A percentile compares a stretch with the other conserved stretches of the same genome.
Conservation (phyloP, 2,888 invertebrate species). For the Xylocampa areola region DNA sequence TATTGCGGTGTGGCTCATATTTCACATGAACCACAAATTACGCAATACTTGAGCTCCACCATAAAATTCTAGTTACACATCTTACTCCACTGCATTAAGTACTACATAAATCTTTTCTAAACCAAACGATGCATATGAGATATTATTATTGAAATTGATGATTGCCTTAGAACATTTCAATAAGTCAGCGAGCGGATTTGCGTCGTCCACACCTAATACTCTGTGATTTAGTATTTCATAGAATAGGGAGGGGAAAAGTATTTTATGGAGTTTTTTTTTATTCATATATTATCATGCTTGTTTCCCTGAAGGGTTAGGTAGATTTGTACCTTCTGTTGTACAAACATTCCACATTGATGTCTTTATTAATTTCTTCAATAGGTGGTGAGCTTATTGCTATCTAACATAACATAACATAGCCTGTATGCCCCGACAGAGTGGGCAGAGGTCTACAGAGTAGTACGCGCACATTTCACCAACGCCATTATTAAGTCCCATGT, state of each 20-base stretch:
- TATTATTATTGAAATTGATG: slow-evolving; percentile 63
- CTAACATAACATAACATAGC: too few relatives aligned
- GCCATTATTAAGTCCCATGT: too few relatives aligned
- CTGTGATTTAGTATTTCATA: slow-evolving; percentile 36
- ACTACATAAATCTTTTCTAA: slow-evolving; percentile 48
- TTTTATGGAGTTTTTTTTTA: background rate
- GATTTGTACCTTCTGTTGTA: background rate
- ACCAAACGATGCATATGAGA: slow-evolving; percentile 40
- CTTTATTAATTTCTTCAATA: too few relatives aligned
- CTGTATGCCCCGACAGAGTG: too few relatives aligned
- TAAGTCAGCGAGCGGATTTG: slow-evolving; percentile 57
- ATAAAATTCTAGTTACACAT: slow-evolving; percentile 13
- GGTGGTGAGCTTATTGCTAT: too few relatives aligned
- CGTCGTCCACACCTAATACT: slow-evolving; percentile 46
- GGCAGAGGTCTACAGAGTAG: too few relatives aligned
- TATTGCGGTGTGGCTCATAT: too few relatives aligned
- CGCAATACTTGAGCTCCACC: slow-evolving; percentile 7
- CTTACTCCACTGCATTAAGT: slow-evolving; percentile 19
- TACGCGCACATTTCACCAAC: too few relatives aligned
- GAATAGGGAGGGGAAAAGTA: slow-evolving; percentile 5
- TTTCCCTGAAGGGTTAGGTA: too few relatives aligned
- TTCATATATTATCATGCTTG: too few relatives aligned
- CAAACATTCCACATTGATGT: too few relatives aligned
- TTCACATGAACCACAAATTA: too few relatives aligned
- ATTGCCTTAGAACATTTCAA: slow-evolving; percentile 58